Evolutionary conservation across 2,113 vertebrate genomes (phyloP), one percentile per base, ranked within the genome.

Genomic region (Motacilla tschutschensis): DNA sequence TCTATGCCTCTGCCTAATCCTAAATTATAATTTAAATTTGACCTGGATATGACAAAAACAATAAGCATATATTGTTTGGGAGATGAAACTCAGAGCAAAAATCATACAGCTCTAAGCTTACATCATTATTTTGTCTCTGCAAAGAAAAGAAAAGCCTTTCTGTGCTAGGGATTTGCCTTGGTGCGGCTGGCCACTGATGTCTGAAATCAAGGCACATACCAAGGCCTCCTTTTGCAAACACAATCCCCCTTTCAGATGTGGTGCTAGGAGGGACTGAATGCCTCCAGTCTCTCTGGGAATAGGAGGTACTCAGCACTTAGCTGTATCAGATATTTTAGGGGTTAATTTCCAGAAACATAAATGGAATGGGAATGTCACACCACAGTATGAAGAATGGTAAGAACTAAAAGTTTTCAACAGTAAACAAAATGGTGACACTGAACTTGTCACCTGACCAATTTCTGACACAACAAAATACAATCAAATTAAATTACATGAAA

Each of bases 91-190:
- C 46, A 62, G 92, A 78, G 80, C 51, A 67, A 82, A 74, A 74
- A 87, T 88, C 90, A 76, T 70, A 75, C 15, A 48, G 53, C 65
- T 91, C 88, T 89, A 80, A 77, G 81, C 73, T 91, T 88, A 69
- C 50, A 75, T 79, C 71, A 74, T 40, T 75, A 64, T 85, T 89
- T 79, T 60, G 73, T 70, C 51, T 75, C 83, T 67, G 90, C 73
- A 90, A 89, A 91, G 91, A 88, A 79, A 83, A 66, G 74, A 94
- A 90, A 93, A 72, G 80, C 48, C 90, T 93, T 95, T 94, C 91
- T 94, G 92, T 92, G 93, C 72, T 82, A 38, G 90, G 92, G 90
- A 92, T 94, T 94, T 94, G 93, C 79, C 85, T 73, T 83, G 84
- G 79, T 92, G 88, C 25, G 83, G 71, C 86, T 53, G 86, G 92